A percentile compares a stretch with the other conserved stretches of the same genome.
These are phyloP conservation scores for Cossypha caffra DNA, from an alignment of 2,797 vertebrate species.

Conservation along the genomic window DNA sequence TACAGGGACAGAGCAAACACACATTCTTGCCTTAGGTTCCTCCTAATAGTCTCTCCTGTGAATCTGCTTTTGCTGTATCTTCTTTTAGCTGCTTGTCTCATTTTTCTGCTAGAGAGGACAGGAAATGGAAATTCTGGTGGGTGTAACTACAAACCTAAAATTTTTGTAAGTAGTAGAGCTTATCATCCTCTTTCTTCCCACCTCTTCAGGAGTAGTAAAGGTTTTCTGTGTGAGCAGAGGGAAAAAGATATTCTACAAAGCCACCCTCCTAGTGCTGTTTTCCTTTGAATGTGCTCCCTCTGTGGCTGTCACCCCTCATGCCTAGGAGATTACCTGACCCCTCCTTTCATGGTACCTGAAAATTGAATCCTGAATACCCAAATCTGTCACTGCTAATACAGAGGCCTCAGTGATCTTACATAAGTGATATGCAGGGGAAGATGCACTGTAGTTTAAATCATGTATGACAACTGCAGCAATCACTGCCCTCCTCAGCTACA, in stretches of 20 bases:
- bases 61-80: neutral
- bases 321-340: neutral
- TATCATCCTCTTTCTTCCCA: neutral
- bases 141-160: neutral
- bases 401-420: neutral
- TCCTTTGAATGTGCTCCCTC: neutral
- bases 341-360: neutral
- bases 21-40: neutral
- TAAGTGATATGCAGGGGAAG: neutral
- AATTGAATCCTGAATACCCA: neutral
- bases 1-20: neutral
- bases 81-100: neutral
- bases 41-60: neutral
- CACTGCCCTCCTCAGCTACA: neutral
- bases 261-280: neutral
- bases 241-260: neutral
- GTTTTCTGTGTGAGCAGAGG: neutral
- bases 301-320: neutral
- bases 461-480: fast-evolving
- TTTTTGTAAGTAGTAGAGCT: neutral
- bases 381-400: neutral
- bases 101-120: neutral
- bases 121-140: neutral
- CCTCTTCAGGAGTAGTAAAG: neutral
- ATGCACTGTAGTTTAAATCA: neutral